Conservation (phyloP, 2,888 invertebrate species). For the Himalopsyche kuldschensis region DNA sequence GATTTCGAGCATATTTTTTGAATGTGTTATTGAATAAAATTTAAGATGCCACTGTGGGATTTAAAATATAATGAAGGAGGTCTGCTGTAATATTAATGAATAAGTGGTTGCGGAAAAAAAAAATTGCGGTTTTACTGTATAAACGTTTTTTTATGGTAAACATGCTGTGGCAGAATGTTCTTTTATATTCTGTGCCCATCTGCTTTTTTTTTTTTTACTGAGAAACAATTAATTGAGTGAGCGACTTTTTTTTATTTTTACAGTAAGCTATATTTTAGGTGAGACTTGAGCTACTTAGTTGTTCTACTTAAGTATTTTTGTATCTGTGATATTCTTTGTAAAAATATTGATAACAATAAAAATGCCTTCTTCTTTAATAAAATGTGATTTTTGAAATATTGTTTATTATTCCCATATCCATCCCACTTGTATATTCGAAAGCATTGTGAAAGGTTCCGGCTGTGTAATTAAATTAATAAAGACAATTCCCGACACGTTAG, state of each 20-base stretch:
- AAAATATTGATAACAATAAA: constrained; percentile 32
- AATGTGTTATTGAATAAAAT: too few relatives aligned
- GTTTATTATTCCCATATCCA: background rate
- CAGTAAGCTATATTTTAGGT: constrained; percentile 2
- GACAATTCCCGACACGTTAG: background rate
- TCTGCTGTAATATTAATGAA: too few relatives aligned
- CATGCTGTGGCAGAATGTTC: too few relatives aligned
- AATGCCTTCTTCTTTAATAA: constrained; percentile 12
- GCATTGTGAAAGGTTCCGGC: background rate
- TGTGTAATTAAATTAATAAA: background rate
- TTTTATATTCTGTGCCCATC: background rate
- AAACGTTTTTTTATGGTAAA: too few relatives aligned
- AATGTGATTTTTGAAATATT: background rate
- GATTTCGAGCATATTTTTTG: too few relatives aligned
- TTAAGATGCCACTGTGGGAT: too few relatives aligned
- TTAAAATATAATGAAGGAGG: too few relatives aligned
- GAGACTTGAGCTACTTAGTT: background rate
- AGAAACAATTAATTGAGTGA: background rate
- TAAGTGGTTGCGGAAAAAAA: too few relatives aligned
- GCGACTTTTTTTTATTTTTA: background rate
- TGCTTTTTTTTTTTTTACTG: background rate
- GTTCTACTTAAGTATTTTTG: constrained; percentile 38
- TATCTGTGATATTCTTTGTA: constrained; percentile 40
- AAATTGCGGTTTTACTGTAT: too few relatives aligned
- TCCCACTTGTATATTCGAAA: background rate